phyloP scores from a whole-genome alignment of 1,140 invertebrate species.

The Lepidurus couesii region DNA sequence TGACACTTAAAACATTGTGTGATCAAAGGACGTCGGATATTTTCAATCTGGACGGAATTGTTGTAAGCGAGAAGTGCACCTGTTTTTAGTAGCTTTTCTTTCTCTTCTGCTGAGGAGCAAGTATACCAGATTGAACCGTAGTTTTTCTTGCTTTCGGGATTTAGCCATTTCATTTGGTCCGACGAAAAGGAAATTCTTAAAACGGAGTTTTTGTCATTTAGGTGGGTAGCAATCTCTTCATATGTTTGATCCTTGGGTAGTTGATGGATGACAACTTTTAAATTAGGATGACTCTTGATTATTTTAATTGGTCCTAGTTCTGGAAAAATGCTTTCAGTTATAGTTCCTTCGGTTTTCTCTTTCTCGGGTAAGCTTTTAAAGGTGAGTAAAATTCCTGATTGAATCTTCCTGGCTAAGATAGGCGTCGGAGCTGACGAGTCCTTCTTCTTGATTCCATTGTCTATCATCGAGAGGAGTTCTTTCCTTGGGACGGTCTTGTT shows the following conservation, averaged over 20 bases:
- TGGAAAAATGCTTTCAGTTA: background rate
- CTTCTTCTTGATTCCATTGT: conserved; percentile 10
- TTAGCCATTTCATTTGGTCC: background rate
- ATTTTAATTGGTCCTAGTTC: conserved; percentile 14
- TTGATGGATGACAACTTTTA: background rate
- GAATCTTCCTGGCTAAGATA: background rate
- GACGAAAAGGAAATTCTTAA: background rate
- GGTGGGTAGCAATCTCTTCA: background rate
- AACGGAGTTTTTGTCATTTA: background rate
- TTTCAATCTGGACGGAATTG: background rate
- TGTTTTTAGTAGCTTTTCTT: conserved; percentile 4
- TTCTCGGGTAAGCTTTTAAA: background rate
- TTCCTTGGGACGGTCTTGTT: background rate
- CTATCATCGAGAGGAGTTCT: conserved; percentile 7
- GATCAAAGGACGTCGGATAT: background rate
- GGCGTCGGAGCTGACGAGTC: background rate
- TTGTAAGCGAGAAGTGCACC: conserved; percentile 10
- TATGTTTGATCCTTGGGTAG: background rate
- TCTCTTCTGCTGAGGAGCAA: background rate
- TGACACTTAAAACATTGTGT: conserved; percentile 26
- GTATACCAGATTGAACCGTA: background rate
- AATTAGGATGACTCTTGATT: background rate
- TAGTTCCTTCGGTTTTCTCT: background rate
- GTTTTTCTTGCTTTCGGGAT: background rate
- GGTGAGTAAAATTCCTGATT: conserved; percentile 24